phyloP scores from a whole-genome alignment of 2,113 vertebrate genomes.

The Oreochromis aureus region DNA sequence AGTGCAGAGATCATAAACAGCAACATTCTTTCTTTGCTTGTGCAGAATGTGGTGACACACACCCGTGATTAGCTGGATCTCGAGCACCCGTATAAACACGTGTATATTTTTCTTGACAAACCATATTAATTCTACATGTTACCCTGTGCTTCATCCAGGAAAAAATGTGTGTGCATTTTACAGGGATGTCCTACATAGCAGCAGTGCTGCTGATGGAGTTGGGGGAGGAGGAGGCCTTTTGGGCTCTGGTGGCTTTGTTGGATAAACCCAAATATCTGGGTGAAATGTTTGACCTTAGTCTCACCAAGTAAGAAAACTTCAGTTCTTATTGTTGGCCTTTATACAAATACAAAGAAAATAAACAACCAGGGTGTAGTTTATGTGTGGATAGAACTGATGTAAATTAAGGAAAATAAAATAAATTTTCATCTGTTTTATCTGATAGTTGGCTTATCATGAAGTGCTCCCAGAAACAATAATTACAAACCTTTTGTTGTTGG shows the following conservation, averaged over 20 bases:
- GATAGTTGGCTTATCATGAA: background rate
- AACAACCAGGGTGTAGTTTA: fast-evolving
- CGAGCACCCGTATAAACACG: fast-evolving
- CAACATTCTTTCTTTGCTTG: background rate
- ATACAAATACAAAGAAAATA: background rate
- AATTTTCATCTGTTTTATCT: background rate
- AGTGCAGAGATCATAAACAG: background rate
- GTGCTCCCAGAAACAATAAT: background rate
- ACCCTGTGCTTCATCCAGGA: background rate
- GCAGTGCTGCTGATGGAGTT: conserved; percentile 75
- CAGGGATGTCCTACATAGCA: conserved; percentile 75
- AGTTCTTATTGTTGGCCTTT: background rate
- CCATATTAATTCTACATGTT: fast-evolving
- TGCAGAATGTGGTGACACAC: background rate
- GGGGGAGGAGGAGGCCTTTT: conserved; percentile 72
- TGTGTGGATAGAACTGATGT: background rate
- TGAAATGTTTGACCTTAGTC: conserved; percentile 63
- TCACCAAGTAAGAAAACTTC: conserved; percentile 61
- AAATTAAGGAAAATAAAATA: background rate
- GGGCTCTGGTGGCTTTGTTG: conserved; percentile 68
- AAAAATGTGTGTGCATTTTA: background rate
- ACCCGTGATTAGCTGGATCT: background rate
- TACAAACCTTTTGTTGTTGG: background rate
- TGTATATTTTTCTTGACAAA: background rate
- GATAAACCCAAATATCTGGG: conserved; percentile 66